Conservation (phyloP, 2,888 invertebrate genomes). For the Cenopis cana region DNA sequence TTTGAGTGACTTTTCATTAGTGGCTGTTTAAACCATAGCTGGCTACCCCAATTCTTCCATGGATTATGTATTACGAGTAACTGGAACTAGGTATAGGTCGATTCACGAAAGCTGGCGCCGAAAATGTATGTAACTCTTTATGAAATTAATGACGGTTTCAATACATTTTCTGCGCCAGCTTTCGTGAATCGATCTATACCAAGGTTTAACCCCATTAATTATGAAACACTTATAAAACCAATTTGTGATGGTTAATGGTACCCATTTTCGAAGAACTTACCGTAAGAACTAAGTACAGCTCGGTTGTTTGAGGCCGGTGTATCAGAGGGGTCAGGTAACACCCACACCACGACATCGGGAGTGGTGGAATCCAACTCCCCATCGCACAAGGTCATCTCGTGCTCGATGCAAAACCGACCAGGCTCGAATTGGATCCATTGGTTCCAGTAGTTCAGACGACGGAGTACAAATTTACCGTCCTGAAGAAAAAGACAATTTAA, state of each 20-base stretch:
- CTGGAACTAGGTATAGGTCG: no score
- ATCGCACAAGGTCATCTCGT: background rate
- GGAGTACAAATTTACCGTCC: conserved; percentile 12
- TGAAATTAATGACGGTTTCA: no score
- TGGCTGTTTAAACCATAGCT: no score
- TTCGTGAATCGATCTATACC: no score
- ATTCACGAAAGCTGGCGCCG: no score
- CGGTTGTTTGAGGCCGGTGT: background rate
- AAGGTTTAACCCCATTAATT: no score
- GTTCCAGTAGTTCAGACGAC: conserved; percentile 7
- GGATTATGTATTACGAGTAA: no score
- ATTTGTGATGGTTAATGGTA: background rate
- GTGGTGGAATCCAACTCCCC: background rate
- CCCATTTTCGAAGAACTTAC: background rate
- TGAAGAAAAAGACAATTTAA: background rate
- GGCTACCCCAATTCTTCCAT: no score
- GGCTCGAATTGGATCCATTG: background rate
- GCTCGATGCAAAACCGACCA: conserved; percentile 10
- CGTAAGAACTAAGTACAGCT: conserved; percentile 9
- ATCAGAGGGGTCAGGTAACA: background rate
- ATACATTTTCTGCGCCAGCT: no score
- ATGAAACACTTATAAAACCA: background rate
- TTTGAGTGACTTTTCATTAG: no score
- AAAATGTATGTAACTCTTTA: no score
- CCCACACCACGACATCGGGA: background rate